Conservation (phyloP, 2,113 vertebrate genomes). For the Ceratotherium simum region DNA sequence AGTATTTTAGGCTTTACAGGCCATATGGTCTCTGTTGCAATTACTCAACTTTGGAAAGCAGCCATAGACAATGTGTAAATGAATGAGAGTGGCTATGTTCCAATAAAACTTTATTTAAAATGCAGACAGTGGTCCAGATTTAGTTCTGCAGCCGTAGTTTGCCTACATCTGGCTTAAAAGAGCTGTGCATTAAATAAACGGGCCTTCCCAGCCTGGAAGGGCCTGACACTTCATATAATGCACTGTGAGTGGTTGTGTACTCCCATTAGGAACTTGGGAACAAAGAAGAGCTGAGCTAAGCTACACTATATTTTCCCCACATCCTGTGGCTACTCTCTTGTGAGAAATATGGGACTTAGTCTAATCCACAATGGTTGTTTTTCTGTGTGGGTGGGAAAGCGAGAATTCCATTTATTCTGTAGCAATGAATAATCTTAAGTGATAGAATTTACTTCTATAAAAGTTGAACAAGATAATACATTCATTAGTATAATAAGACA, state of each 20-base stretch:
- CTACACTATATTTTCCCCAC: not conserved
- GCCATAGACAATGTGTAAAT: not conserved
- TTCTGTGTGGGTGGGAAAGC: not conserved
- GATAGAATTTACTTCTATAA: not conserved
- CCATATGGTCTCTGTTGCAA: too few relatives aligned
- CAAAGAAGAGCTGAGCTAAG: not conserved
- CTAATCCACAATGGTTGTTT: not conserved
- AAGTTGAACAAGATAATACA: not conserved
- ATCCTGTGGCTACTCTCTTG: not conserved
- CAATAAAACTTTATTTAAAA: not conserved
- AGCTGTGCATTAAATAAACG: not conserved
- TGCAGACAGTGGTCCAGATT: not conserved
- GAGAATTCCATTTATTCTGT: not conserved
- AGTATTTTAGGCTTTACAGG: not conserved
- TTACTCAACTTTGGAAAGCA: not conserved
- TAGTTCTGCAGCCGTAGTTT: not conserved
- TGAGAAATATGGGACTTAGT: not conserved
- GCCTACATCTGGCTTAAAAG: not conserved
- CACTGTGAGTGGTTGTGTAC: not conserved
- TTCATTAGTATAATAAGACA: conserved; percentile 22
- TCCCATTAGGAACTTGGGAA: not conserved
- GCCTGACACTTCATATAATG: not conserved
- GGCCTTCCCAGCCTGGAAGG: not conserved
- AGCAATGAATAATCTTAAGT: not conserved
- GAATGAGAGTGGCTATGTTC: not conserved